phyloP scores from a whole-genome alignment of 2,888 invertebrate species.

The Ommatoiulus sabulosus region DNA sequence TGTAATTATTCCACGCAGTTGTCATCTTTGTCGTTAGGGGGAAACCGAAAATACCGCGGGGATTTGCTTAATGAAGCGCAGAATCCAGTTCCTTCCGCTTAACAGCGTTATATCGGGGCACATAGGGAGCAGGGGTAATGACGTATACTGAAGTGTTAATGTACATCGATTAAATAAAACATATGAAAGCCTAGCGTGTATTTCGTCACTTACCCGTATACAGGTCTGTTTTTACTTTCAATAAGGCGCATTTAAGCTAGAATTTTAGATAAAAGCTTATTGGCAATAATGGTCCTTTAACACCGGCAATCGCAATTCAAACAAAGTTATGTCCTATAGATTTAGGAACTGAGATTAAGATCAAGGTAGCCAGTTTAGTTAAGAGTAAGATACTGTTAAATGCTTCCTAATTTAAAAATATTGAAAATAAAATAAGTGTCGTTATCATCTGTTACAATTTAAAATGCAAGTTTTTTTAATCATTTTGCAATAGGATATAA shows the following conservation, averaged over 20 bases:
- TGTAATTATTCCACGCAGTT: constrained; percentile 51
- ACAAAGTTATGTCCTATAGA: too few species aligned
- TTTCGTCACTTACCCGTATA: not conserved
- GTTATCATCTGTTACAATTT: too few species aligned
- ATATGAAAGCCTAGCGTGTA: not conserved
- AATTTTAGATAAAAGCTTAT: not conserved
- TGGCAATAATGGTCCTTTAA: not conserved
- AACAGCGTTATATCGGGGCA: not conserved
- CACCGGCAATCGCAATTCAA: too few species aligned
- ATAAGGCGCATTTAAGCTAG: not conserved
- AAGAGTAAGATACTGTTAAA: too few species aligned
- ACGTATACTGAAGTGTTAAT: constrained; percentile 40
- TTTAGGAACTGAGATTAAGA: too few species aligned
- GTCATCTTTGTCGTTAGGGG: constrained; percentile 49
- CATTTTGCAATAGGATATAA: too few species aligned
- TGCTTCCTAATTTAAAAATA: too few species aligned
- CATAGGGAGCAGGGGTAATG: constrained; percentile 42
- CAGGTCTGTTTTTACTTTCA: not conserved
- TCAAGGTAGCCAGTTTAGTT: too few species aligned
- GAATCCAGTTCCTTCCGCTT: constrained; percentile 55
- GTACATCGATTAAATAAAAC: constrained; percentile 48
- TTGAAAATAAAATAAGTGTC: too few species aligned
- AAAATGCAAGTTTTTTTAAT: too few species aligned
- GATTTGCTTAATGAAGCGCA: constrained; percentile 55
- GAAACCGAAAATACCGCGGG: constrained; percentile 50